Evolutionary conservation across 2,888 invertebrate genomes (phyloP).

Genomic region (Cephus pulcher): DNA sequence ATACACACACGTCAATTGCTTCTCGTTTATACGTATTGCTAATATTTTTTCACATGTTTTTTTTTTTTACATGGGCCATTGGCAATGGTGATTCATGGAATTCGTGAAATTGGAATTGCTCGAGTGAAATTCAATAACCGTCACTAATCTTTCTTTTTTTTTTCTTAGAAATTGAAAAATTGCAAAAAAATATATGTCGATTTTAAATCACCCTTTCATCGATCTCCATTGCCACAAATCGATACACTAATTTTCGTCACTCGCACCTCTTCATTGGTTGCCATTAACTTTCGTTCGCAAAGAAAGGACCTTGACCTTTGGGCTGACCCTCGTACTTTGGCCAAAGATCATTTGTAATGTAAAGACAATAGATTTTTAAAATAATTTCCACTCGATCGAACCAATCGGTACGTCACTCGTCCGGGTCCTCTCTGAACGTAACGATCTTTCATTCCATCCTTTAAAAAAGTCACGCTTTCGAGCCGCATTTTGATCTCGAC

Average conservation of each 20-base stretch:
- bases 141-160: neutral
- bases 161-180: neutral
- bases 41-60: neutral
- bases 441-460: neutral
- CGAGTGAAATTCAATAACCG: neutral
- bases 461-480: neutral
- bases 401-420: neutral
- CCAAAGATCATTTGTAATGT: neutral
- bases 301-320: neutral
- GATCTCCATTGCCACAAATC: neutral
- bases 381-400: neutral
- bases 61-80: neutral
- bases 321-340: neutral
- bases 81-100: neutral
- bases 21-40: too few relatives aligned
- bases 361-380: neutral
- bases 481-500: neutral
- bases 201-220: neutral
- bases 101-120: too few relatives aligned
- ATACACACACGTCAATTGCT: too few relatives aligned
- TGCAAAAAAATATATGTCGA: neutral
- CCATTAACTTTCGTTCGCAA: neutral
- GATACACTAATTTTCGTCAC: neutral
- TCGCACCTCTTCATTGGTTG: neutral
- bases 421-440: neutral